Percentiles rank a stretch among this genome's conserved stretches.
Evolutionary conservation across 2,888 invertebrate genomes (phyloP).

Genomic region (Adelognathus sp.): DNA sequence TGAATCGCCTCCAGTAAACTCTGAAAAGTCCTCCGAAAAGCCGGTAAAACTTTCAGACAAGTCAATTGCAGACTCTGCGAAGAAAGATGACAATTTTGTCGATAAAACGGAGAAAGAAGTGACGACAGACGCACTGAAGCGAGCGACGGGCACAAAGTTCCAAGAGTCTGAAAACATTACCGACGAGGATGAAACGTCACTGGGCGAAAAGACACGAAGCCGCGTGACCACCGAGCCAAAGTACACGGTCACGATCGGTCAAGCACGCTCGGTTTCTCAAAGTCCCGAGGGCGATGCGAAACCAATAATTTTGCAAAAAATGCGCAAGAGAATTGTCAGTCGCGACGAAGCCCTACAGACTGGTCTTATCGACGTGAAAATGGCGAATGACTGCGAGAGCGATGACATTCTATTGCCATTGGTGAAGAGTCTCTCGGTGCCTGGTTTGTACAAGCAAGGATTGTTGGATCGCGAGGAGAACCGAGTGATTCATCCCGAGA

Average conservation of each 20-base stretch:
- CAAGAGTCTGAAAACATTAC: slow-evolving; percentile 7
- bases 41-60: too few species aligned
- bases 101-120: slow-evolving; percentile 66
- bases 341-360: slow-evolving; percentile 90
- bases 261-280: slow-evolving; percentile 83
- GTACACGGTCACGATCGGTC: slow-evolving; percentile 85
- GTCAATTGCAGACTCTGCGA: too few species aligned
- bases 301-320: slow-evolving; percentile 88
- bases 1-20: too few species aligned
- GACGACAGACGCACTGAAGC: not conserved
- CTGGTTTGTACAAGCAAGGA: slow-evolving; percentile 93
- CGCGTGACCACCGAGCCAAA: slow-evolving; percentile 85
- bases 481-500: slow-evolving; percentile 93
- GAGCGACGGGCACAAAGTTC: slow-evolving; percentile 45
- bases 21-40: too few species aligned
- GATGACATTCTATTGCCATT: slow-evolving; percentile 90
- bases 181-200: slow-evolving; percentile 80
- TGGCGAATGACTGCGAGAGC: slow-evolving; percentile 89
- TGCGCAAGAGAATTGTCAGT: slow-evolving; percentile 89
- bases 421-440: slow-evolving; percentile 90
- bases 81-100: slow-evolving; percentile 84
- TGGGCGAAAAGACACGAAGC: slow-evolving; percentile 84
- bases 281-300: slow-evolving; percentile 86
- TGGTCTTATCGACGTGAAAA: slow-evolving; percentile 90
- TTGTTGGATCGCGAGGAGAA: slow-evolving; percentile 88